Evolutionary conservation across 2,113 vertebrate species (phyloP).

Genomic region (Notarius quadriscutis): DNA sequence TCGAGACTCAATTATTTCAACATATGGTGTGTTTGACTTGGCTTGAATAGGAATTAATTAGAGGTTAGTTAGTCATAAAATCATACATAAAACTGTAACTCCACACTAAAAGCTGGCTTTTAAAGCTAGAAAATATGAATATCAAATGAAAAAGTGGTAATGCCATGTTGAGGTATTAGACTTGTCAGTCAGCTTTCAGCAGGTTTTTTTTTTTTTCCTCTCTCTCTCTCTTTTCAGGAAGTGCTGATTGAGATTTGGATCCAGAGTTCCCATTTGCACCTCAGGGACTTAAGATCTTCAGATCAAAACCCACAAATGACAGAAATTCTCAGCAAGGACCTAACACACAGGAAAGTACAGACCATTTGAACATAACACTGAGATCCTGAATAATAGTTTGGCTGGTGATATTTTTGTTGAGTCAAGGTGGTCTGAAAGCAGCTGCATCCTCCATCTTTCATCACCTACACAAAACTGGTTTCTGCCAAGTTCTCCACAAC

Average conservation of each 20-base stretch:
- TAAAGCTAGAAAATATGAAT: constrained; percentile 1
- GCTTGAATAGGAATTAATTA: background rate
- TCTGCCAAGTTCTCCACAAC: background rate
- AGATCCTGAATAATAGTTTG: background rate
- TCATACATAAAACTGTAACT: background rate
- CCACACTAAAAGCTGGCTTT: background rate
- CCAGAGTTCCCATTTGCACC: constrained; percentile 5
- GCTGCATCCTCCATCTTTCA: constrained; percentile 32
- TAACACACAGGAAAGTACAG: constrained; percentile 7
- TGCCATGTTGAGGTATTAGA: constrained; percentile 29
- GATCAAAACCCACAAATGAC: constrained; percentile 38
- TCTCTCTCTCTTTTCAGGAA: background rate
- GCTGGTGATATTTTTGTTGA: background rate
- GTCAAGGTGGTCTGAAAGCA: constrained; percentile 21
- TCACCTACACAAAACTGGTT: background rate
- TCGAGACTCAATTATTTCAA: background rate
- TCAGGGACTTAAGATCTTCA: constrained; percentile 4
- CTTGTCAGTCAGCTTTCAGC: constrained; percentile 7
- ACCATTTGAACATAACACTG: background rate
- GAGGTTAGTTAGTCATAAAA: background rate
- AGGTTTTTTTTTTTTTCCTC: constrained; percentile 25
- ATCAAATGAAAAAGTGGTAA: background rate
- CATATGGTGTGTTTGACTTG: background rate
- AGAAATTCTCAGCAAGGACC: constrained; percentile 17
- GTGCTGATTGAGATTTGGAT: constrained; percentile 48